Percentiles rank a stretch among this genome's conserved stretches.
Evolutionary conservation across 2,888 invertebrate species (phyloP).

Genomic region (Podabrus alpinus): DNA sequence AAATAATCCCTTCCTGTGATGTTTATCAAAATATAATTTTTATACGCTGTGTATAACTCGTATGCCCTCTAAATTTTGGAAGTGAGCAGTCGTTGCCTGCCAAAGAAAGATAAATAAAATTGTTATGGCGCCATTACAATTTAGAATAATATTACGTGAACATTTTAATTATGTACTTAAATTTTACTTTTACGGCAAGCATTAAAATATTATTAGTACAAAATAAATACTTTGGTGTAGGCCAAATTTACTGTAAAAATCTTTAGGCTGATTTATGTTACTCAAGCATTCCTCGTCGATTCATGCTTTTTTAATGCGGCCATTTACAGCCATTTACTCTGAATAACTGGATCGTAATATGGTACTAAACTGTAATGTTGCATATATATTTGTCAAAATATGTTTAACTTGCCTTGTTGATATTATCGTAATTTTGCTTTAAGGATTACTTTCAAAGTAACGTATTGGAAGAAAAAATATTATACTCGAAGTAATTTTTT

Average conservation of each 20-base stretch:
- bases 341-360: background rate
- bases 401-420: background rate
- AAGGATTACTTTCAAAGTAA: background rate
- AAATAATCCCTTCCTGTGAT: conserved; percentile 45
- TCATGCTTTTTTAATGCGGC: background rate
- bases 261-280: background rate
- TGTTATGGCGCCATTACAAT: background rate
- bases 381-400: background rate
- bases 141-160: background rate
- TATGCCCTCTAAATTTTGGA: conserved; percentile 22
- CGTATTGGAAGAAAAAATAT: no score
- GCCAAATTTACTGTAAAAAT: background rate
- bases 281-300: background rate
- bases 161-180: background rate
- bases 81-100: conserved; percentile 28
- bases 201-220: background rate
- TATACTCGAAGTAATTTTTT: no score
- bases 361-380: background rate
- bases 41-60: conserved; percentile 39
- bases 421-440: background rate
- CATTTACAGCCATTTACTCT: background rate
- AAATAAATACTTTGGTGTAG: background rate
- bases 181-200: background rate
- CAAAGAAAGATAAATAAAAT: conserved; percentile 31
- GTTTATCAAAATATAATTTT: conserved; percentile 46